phyloP scores from a whole-genome alignment of 2,113 vertebrate genomes.

The Psilopogon haemacephalus region DNA sequence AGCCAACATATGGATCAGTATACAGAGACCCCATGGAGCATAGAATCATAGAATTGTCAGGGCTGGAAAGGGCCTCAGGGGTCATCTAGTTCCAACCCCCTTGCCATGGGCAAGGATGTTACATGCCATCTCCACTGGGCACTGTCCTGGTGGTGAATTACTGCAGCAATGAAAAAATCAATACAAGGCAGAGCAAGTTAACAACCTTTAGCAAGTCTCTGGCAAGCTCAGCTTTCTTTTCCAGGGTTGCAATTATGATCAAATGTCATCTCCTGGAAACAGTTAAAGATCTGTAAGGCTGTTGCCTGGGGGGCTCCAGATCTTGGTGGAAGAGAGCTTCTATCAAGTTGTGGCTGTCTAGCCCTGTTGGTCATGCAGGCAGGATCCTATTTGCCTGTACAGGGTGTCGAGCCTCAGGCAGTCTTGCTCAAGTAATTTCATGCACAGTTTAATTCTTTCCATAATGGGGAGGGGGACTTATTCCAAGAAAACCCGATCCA shows the following conservation, averaged over 20 bases:
- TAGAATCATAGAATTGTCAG: no score
- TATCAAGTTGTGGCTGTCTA: background rate
- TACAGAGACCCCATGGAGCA: background rate
- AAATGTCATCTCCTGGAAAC: background rate
- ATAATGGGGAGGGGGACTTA: background rate
- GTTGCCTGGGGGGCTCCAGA: background rate
- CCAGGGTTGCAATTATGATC: background rate
- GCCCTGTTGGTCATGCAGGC: background rate
- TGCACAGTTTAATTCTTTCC: conserved; percentile 22
- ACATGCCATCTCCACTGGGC: background rate
- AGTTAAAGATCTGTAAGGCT: background rate
- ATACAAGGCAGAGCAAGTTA: background rate
- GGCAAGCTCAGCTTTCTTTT: background rate
- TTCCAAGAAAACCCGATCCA: conserved; percentile 33
- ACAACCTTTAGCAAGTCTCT: background rate
- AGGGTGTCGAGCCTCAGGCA: background rate
- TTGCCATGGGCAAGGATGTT: background rate
- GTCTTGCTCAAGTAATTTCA: background rate
- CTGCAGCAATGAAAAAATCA: background rate
- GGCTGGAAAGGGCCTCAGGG: no score
- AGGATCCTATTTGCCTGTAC: background rate
- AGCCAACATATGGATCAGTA: background rate
- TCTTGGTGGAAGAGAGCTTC: background rate
- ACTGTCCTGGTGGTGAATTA: background rate
- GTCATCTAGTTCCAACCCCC: no score